Evolutionary conservation across 2,113 vertebrate genomes (phyloP).

Genomic region (Aphyosemion australe): DNA sequence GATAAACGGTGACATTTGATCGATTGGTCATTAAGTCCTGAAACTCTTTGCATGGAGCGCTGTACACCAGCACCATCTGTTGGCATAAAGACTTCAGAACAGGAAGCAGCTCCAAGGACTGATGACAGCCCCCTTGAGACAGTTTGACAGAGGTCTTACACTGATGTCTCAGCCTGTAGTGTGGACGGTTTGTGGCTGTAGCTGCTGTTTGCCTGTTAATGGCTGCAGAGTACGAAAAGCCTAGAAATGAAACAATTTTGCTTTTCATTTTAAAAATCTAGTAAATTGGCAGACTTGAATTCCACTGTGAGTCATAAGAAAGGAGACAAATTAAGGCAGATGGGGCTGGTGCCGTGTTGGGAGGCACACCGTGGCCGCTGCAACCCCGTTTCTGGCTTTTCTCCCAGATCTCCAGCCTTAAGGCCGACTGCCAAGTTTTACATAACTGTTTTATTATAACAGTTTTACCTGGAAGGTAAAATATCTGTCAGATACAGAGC

Average conservation of each 20-base stretch:
- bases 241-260: slow-evolving; percentile 43
- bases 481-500: background rate
- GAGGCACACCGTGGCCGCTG: slow-evolving; percentile 40
- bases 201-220: slow-evolving; percentile 18
- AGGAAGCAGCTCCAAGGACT: slow-evolving; percentile 19
- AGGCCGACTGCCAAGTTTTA: slow-evolving; percentile 39
- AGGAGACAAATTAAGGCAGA: slow-evolving; percentile 46
- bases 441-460: slow-evolving; percentile 22
- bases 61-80: slow-evolving; percentile 66
- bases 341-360: slow-evolving; percentile 26
- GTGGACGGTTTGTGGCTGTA: slow-evolving; percentile 19
- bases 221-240: slow-evolving; percentile 29
- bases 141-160: slow-evolving; percentile 35
- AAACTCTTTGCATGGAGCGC: background rate
- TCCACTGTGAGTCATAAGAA: slow-evolving; percentile 30
- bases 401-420: slow-evolving; percentile 35
- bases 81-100: slow-evolving; percentile 37
- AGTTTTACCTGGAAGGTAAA: slow-evolving; percentile 6
- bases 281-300: slow-evolving; percentile 37
- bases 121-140: slow-evolving; percentile 35
- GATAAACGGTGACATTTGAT: slow-evolving; percentile 31
- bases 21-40: slow-evolving; percentile 9
- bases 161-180: slow-evolving; percentile 33
- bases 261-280: slow-evolving; percentile 22
- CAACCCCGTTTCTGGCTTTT: slow-evolving; percentile 30